Evolutionary conservation across 2,888 invertebrate genomes (phyloP), one percentile per base, ranked within the genome.

Genomic region (Luperina nickerlii): DNA sequence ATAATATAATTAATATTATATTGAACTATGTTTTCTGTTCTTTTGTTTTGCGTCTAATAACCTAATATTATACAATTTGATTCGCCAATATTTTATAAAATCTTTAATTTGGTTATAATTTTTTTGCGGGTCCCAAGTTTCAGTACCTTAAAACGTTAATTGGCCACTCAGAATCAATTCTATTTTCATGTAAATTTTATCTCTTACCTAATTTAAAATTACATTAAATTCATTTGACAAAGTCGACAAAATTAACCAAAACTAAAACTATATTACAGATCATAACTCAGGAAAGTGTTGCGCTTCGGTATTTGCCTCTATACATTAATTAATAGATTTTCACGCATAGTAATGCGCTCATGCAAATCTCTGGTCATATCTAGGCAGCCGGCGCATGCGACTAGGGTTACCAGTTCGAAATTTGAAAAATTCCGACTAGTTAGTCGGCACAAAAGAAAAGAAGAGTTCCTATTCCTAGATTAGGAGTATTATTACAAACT

Each of bases 371-470:
- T 83, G 79, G 73, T 68, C 66, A 82, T 86, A 88, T 83, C 87
- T 89, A 87, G 85, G 85, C 82, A 73, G 76, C 68, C 71, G 57
- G 78, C 86, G 91, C 94, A 93, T 94, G 91, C 94, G 38, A 60
- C 67, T 94, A 79, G 79, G 79, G 79, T 66, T 79, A 81, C 57
- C 79, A 63, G 18, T 65, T 42, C n/a, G n/a, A 48, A 76, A 74
- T 18, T 42, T 51, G 0, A 54, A 51, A 76, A 71, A 18, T 38
- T 18, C 7, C n/a, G 11, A 38, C 38, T n/a, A 7, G 32, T 32
- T 1, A 32, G 32, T 32, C 32, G 32, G 1, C 32, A 32, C 3
- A 38, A 38, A 6, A 38, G 38, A 38, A 38, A 68, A 68, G 1
- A 69, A 20, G 9, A 27, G 11, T 68, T 42, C 2, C 0, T 45